Percentiles rank a stretch among this genome's conserved stretches.
Conservation (phyloP, 2,113 vertebrate species). For the Dolichallabes microphthalmus region DNA sequence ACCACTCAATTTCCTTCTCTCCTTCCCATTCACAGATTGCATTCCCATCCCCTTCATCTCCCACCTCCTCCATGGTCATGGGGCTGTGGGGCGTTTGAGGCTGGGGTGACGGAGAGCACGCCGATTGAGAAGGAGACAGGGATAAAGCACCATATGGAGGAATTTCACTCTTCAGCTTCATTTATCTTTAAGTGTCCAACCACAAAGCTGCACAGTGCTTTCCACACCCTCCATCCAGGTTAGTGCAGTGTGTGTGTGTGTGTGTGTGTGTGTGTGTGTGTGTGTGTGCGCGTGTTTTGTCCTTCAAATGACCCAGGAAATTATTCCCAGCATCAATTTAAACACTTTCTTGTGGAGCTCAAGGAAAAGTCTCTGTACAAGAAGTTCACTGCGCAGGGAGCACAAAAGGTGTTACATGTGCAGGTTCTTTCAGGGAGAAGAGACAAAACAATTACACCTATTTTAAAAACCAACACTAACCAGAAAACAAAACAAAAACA, state of each 20-base stretch:
- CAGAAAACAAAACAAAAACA: slow-evolving; percentile 12
- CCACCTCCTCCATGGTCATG: slow-evolving; percentile 11
- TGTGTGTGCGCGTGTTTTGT: background rate
- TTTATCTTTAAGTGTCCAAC: slow-evolving; percentile 22
- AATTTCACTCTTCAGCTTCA: slow-evolving; percentile 40
- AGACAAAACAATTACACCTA: background rate
- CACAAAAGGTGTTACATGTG: background rate
- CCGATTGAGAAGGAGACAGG: slow-evolving; percentile 22
- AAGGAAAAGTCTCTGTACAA: slow-evolving; percentile 31
- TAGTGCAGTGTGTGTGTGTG: slow-evolving; percentile 23
- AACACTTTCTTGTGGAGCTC: slow-evolving; percentile 28
- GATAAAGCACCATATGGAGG: slow-evolving; percentile 53
- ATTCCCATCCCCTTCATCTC: background rate
- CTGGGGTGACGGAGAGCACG: background rate
- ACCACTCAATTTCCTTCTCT: slow-evolving; percentile 8
- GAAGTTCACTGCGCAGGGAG: slow-evolving; percentile 19
- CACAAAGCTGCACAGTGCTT: slow-evolving; percentile 33
- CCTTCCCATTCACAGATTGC: background rate
- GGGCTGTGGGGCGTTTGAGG: slow-evolving; percentile 14
- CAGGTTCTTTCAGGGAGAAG: slow-evolving; percentile 12
- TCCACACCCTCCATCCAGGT: slow-evolving; percentile 24
- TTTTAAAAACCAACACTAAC: slow-evolving; percentile 9
- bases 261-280: background rate
- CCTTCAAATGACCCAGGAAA: slow-evolving; percentile 21
- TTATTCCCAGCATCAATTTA: slow-evolving; percentile 21